Base-by-base conservation (phyloP, 2,888 invertebrate species). In the Gnatocerus cornutus region DNA sequence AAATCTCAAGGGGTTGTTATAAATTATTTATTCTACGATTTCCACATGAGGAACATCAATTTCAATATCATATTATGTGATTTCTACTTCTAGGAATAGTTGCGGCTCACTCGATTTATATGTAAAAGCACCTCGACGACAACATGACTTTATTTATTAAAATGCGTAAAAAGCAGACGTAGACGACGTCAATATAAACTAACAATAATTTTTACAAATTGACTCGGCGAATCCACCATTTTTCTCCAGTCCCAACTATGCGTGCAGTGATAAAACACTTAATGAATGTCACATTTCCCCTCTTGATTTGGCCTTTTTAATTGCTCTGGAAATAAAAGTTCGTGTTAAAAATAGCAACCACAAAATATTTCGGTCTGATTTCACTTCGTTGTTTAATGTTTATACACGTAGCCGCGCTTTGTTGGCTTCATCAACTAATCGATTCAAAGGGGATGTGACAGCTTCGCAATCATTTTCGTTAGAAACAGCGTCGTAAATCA, bases 371-470 rank as follows among this genome's bases (percentile, higher is more conserved):
- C 33, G 43, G 29, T 43, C 43, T 58, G 56, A 43, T 58, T 58
- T 58, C 43, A 21, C 3, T 43, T 43, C 14, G 16, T 14, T 58
- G 21, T 21, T 43, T 39, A 27, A 21, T 58, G 56, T 58, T 58
- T 55, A 39, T 55, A 21, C 55, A 55, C 55, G 55, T 55, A 55
- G 39, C 39, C 10, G 9, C 43, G 56, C 43, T 58, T 58, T 55
- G 55, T 55, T 58, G 30, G 56, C 56, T 58, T 43, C 56, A 58
- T 58, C 56, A 58, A 58, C 27, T 58, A 58, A 58, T 58, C 56
- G 43, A 58, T 58, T 41, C 56, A 58, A 43, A 58, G 43, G 29
- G 43, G 43, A 58, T 58, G 56, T 43, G 56, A 58, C 56, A 58
- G 56, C 27, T 58, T 43, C 12, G 43, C 43, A 58, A 58, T 41